Base-by-base conservation (phyloP, 2,113 vertebrate species). In the Gadus macrocephalus region DNA sequence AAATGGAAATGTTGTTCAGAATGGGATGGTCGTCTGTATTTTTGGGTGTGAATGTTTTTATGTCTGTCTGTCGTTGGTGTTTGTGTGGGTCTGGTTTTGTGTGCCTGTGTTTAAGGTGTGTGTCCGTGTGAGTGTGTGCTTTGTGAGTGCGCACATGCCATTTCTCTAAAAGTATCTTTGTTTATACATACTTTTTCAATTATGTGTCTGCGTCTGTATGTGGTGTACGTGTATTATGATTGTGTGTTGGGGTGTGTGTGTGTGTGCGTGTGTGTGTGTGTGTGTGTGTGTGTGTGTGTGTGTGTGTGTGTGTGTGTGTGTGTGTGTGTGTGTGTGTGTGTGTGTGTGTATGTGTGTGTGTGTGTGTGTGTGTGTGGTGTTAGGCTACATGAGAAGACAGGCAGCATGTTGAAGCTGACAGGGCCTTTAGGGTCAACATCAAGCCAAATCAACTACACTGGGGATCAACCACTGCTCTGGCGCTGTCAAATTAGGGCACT, bases 351-450 rank as follows among this genome's bases (percentile, higher is more conserved):
- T n/a, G n/a, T n/a, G n/a, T n/a, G n/a, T n/a, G n/a, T n/a, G n/a
- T n/a, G n/a, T n/a, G n/a, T n/a, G n/a, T n/a, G 68, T 82, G 77
- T 86, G 82, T 85, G 86, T 87, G 76, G 75, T 74, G 70, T 78
- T 53, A 70, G 64, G 75, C 74, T 84, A 85, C 72, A 64, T 72
- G 86, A 85, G 83, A 76, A 87, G 89, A 90, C 86, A 87, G 87
- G 81, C 78, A 89, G 87, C 87, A 89, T 88, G 89, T 87, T 90
- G 86, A 74, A 84, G 79, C 87, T 88, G 87, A 87, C 89, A 86
- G 83, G 85, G 89, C 87, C 89, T 90, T 85, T 89, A 88, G 86
- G 89, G 86, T 91, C 89, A 89, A 84, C 86, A 89, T 91, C 89
- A 90, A 85, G 81, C 84, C 82, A 88, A 83, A 87, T 90, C 83